Evolutionary conservation across 2,113 vertebrate genomes (phyloP).

Genomic region (Phaethornis superciliosus): DNA sequence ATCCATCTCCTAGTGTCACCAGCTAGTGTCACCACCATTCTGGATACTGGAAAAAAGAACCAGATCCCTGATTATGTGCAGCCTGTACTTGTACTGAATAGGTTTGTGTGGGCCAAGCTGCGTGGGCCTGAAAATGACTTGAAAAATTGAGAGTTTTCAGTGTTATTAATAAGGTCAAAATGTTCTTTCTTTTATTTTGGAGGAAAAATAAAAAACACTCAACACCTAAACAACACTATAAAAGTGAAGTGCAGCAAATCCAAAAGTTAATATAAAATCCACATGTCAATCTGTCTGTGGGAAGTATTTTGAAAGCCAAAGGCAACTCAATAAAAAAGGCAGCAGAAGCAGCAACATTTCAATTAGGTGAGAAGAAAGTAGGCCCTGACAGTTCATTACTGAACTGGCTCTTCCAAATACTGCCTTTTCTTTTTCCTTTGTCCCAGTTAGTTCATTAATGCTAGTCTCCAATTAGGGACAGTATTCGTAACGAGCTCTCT

Average conservation of each 20-base stretch:
- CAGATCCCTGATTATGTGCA: neutral
- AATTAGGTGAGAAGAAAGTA: conserved; percentile 61
- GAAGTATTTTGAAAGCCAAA: conserved; percentile 63
- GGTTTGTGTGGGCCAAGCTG: neutral
- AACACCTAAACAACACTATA: neutral
- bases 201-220: neutral
- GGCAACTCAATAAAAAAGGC: conserved; percentile 58
- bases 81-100: neutral
- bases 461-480: conserved; percentile 49
- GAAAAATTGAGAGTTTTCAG: conserved; percentile 18
- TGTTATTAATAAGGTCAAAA: conserved; percentile 51
- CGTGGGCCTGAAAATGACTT: neutral
- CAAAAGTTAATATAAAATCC: conserved; percentile 62
- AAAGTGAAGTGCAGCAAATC: conserved; percentile 28
- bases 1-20: neutral
- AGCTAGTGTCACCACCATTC: neutral
- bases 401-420: neutral
- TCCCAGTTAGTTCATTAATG: conserved; percentile 64
- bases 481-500: conserved; percentile 9
- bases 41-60: neutral
- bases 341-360: conserved; percentile 43
- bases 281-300: conserved; percentile 50
- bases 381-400: conserved; percentile 37
- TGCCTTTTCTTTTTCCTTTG: neutral
- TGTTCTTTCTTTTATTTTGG: conserved; percentile 43